Base-by-base conservation (phyloP, 2,888 invertebrate genomes). In the Julus scanicus region DNA sequence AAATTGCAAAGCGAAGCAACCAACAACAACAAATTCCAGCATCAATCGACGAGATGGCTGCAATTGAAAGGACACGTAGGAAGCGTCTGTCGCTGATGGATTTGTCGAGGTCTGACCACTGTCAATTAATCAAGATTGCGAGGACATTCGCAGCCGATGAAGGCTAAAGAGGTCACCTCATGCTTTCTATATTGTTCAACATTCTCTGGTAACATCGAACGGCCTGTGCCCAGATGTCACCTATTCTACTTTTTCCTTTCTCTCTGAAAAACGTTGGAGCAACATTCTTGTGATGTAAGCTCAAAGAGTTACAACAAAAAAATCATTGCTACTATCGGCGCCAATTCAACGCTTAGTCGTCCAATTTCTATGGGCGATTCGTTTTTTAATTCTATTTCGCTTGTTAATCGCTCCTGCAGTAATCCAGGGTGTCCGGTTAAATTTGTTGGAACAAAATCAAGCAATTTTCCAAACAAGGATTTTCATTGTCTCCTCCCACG, bases 121-220 rank as follows among this genome's bases (percentile, higher is more conserved):
- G 49, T 86, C 86, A 86, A 86, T 86, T 86, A 86, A 86, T 86
- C 86, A 84, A 40, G 84, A 84, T 84, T n/a, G 48, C 84, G 84
- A 6, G 84, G 44, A 84, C 84, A 84, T 84, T 84, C 84, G n/a
- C 44, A 84, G 40, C 29, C 48, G 40, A 84, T 44, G 84, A 84
- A 84, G 84, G 48, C 3, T 84, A 84, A 84, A 84, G 84, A 15
- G 44, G 48, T 48, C 84, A 84, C 48, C 40, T 17, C 71, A 3
- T 17, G 40, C 84, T 84, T 13, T 13, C 84, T 44, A 5, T 40
- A n/a, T 84, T 84, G 40, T 84, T 84, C 84, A 84, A 84, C 84
- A 84, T 84, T 84, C 48, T 84, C 39, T 29, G 13, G 84, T 39
- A 40, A 40, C 84, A 84, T 84, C 40, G 5, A 17, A 40, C 84